These are phyloP conservation scores for Ladona fulva DNA, from an alignment of 1,140 invertebrate species.

Conservation along the genomic window DNA sequence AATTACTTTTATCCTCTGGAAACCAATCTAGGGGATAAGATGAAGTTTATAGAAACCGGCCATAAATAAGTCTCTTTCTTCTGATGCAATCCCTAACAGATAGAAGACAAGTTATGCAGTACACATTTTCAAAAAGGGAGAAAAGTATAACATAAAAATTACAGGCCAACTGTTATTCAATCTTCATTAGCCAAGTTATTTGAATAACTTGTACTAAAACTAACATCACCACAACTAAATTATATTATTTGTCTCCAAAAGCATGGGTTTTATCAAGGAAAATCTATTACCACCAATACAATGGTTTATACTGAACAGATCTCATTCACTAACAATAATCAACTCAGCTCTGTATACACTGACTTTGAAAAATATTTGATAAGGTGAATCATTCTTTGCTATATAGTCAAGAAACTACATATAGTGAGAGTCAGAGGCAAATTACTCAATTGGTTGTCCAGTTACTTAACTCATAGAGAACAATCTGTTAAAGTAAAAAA, in stretches of 20 bases:
- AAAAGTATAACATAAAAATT: conserved; percentile 19
- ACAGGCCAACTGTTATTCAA: conserved; percentile 21
- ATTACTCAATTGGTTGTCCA: conserved; percentile 9
- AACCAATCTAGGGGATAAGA: too few species aligned
- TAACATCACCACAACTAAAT: conserved; percentile 21
- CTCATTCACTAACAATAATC: conserved; percentile 3
- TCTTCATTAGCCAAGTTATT: conserved; percentile 20
- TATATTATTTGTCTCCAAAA: conserved; percentile 20
- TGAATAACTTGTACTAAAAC: conserved; percentile 17
- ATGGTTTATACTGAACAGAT: conserved; percentile 25
- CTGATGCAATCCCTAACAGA: background rate
- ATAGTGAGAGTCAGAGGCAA: background rate
- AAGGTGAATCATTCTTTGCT: background rate
- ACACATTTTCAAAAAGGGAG: conserved; percentile 20
- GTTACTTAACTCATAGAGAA: conserved; percentile 12
- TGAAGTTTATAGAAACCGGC: too few species aligned
- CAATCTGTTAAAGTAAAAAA: conserved; percentile 15
- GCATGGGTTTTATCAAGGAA: background rate
- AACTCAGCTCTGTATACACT: conserved; percentile 12
- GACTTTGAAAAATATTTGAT: conserved; percentile 21
- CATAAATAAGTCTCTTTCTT: background rate
- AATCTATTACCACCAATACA: conserved; percentile 25
- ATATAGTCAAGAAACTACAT: conserved; percentile 16
- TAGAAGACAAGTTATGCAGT: background rate
- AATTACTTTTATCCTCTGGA: too few species aligned